Percentiles rank a stretch among this genome's conserved stretches.
Conservation (phyloP, 1,140 invertebrate species). For the Apis dorsata region DNA sequence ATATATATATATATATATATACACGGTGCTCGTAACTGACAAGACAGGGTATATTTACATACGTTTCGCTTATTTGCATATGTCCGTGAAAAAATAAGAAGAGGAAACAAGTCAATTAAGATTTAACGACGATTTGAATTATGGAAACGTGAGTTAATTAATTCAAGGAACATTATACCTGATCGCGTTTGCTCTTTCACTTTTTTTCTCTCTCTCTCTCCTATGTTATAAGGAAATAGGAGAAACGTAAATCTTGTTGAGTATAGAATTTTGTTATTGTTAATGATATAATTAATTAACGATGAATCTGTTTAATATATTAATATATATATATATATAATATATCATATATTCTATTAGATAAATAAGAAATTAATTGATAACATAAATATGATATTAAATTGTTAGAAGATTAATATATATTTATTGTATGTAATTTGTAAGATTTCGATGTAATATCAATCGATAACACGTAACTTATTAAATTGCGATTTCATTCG, state of each 20-base stretch:
- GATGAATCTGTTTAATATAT: neutral
- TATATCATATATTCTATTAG: neutral
- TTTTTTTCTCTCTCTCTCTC: neutral
- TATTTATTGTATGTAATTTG: neutral
- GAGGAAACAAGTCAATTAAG: neutral
- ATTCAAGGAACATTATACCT: neutral
- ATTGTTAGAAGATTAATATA: neutral
- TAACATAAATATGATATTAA: too few species aligned
- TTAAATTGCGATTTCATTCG: neutral
- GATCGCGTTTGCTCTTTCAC: neutral
- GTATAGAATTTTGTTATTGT: neutral
- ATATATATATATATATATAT: neutral
- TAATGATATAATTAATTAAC: neutral
- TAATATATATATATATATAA: too few species aligned
- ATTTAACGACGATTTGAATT: neutral
- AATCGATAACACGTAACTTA: too few species aligned
- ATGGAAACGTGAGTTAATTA: neutral
- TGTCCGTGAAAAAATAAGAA: neutral
- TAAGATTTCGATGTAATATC: neutral
- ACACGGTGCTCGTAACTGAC: neutral
- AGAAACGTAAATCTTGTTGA: neutral
- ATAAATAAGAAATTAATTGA: neutral
- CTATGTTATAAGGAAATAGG: too few species aligned
- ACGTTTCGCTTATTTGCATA: neutral
- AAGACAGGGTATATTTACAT: neutral